Percentiles rank a stretch among this genome's conserved stretches.
Evolutionary conservation across 1,140 invertebrate species (phyloP).

Genomic region (Holotrichia oblita): DNA sequence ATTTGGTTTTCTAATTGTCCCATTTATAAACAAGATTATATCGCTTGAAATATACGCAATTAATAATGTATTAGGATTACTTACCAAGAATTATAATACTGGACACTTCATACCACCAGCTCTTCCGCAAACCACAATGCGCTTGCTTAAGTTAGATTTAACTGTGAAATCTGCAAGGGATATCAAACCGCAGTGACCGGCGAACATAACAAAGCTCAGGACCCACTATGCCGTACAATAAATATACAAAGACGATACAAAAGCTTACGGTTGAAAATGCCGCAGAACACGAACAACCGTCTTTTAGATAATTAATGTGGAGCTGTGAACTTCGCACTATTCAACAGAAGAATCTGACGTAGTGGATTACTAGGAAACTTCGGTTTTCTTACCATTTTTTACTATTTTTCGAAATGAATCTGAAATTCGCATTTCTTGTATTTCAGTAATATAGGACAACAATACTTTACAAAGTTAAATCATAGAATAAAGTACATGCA

Average conservation of each 20-base stretch:
- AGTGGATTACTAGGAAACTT: too few relatives aligned
- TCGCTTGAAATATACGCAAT: too few relatives aligned
- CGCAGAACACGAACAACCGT: background rate
- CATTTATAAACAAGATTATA: too few relatives aligned
- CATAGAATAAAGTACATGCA: too few relatives aligned
- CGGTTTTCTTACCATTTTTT: too few relatives aligned
- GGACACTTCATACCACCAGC: background rate
- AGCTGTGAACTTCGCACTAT: background rate
- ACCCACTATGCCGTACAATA: background rate
- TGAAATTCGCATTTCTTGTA: too few relatives aligned
- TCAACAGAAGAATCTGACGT: background rate
- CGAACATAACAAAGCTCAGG: background rate
- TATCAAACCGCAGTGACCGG: background rate
- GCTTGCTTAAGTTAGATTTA: background rate
- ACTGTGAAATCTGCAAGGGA: background rate
- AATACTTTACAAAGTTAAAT: too few relatives aligned
- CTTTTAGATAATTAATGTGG: background rate
- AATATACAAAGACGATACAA: background rate
- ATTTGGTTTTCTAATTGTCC: too few relatives aligned
- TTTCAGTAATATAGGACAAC: too few relatives aligned
- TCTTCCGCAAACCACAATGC: background rate
- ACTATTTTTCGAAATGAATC: too few relatives aligned
- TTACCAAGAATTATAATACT: too few relatives aligned
- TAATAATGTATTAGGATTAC: too few relatives aligned
- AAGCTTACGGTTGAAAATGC: conserved; percentile 4